These are phyloP conservation scores for Miltochrista miniata DNA, from an alignment of 2,888 invertebrate genomes.

Conservation along the genomic window DNA sequence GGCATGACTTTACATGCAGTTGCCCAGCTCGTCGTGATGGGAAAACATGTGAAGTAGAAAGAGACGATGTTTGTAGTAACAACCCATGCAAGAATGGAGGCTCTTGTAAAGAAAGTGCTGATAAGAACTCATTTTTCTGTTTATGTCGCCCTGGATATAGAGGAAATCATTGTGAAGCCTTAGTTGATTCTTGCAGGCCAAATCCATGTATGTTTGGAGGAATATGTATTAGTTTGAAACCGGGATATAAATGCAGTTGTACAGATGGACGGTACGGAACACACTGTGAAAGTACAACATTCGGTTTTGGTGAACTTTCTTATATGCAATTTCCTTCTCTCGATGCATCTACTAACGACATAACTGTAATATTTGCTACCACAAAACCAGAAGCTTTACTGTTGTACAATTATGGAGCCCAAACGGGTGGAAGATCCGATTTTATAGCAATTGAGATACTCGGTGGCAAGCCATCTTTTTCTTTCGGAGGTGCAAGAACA, in stretches of 20 bases:
- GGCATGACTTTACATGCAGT: slow-evolving; percentile 92
- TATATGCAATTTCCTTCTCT: slow-evolving; percentile 94
- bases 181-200: slow-evolving; percentile 94
- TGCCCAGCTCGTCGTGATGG: slow-evolving; percentile 92
- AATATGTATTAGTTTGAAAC: slow-evolving; percentile 93
- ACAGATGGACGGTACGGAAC: slow-evolving; percentile 94
- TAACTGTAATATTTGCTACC: slow-evolving; percentile 95
- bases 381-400: slow-evolving; percentile 93
- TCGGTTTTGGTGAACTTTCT: slow-evolving; percentile 94
- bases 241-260: slow-evolving; percentile 94
- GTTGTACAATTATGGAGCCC: slow-evolving; percentile 95
- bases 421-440: slow-evolving; percentile 94
- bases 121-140: slow-evolving; percentile 95
- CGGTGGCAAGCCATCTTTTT: slow-evolving; percentile 92
- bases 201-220: slow-evolving; percentile 97
- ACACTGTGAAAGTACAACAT: slow-evolving; percentile 95
- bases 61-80: slow-evolving; percentile 92
- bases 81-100: slow-evolving; percentile 96
- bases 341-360: slow-evolving; percentile 95
- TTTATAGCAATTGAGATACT: slow-evolving; percentile 96
- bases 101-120: slow-evolving; percentile 94
- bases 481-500: slow-evolving; percentile 94
- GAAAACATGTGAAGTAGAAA: slow-evolving; percentile 91
- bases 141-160: slow-evolving; percentile 95
- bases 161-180: slow-evolving; percentile 94